phyloP scores from a whole-genome alignment of 2,888 invertebrate species.

The Eumerus sabulonum region DNA sequence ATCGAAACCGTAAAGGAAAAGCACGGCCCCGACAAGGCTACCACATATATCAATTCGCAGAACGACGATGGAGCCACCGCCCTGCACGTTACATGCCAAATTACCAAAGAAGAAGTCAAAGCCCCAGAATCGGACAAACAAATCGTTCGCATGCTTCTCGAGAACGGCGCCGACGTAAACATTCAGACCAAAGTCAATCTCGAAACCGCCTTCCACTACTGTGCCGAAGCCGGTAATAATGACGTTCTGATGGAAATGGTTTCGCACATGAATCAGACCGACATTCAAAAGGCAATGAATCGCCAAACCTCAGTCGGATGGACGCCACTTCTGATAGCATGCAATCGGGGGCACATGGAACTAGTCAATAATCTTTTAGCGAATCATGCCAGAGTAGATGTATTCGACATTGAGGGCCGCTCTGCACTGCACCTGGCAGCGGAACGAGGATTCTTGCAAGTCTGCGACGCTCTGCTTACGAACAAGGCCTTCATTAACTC shows the following conservation, averaged over 20 bases:
- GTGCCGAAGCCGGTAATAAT: slow-evolving; percentile 96
- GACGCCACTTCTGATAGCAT: slow-evolving; percentile 98
- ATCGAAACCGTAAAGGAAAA: slow-evolving; percentile 89
- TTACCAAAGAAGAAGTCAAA: slow-evolving; percentile 89
- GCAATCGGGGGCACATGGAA: slow-evolving; percentile 96
- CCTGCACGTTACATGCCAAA: slow-evolving; percentile 95
- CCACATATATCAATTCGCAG: slow-evolving; percentile 91
- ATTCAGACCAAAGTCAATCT: slow-evolving; percentile 90
- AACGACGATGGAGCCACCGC: slow-evolving; percentile 96
- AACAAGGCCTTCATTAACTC: slow-evolving; percentile 99
- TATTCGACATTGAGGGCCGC: slow-evolving; percentile 97
- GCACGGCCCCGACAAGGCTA: slow-evolving; percentile 88
- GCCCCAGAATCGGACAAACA: slow-evolving; percentile 88
- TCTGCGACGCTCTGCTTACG: slow-evolving; percentile 92
- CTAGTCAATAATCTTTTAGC: slow-evolving; percentile 92
- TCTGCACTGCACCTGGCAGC: slow-evolving; percentile 97
- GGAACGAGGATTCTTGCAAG: slow-evolving; percentile 94
- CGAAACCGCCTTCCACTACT: slow-evolving; percentile 97
- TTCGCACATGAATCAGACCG: slow-evolving; percentile 91
- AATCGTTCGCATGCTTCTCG: slow-evolving; percentile 92
- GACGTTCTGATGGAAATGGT: slow-evolving; percentile 97
- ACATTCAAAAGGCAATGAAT: slow-evolving; percentile 96
- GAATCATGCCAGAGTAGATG: slow-evolving; percentile 98
- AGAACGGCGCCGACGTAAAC: slow-evolving; percentile 94
- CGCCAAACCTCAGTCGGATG: slow-evolving; percentile 96